phyloP scores from a whole-genome alignment of 2,113 vertebrate genomes.

The Macaca nemestrina region DNA sequence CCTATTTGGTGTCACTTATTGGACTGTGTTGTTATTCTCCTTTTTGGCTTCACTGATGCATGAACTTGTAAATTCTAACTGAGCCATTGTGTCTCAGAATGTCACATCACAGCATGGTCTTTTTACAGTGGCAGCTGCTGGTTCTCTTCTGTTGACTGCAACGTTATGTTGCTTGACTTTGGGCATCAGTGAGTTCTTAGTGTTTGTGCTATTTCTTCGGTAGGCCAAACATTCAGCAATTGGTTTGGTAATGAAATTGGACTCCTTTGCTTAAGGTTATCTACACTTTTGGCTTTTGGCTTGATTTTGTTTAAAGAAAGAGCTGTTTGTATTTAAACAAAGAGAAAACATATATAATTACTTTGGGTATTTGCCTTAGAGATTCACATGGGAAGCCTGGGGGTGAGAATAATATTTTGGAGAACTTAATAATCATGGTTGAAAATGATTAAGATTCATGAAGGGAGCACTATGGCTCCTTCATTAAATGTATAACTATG shows the following conservation, averaged over 20 bases:
- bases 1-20: background rate
- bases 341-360: background rate
- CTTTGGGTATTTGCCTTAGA: background rate
- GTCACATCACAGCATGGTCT: background rate
- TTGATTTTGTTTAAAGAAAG: slow-evolving; percentile 37
- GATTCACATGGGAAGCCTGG: background rate
- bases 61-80: slow-evolving; percentile 18
- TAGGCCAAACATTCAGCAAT: background rate
- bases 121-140: background rate
- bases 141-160: background rate
- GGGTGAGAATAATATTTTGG: background rate
- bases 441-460: background rate
- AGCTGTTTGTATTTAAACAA: background rate
- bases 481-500: background rate
- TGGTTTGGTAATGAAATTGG: background rate
- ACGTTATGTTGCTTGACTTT: background rate
- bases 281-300: background rate
- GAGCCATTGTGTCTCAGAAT: slow-evolving; percentile 25
- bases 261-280: background rate
- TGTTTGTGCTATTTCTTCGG: background rate
- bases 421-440: background rate
- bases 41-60: slow-evolving; percentile 8
- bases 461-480: background rate
- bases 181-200: background rate
- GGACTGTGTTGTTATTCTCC: background rate